A percentile compares a stretch with the other conserved stretches of the same genome.
Conservation (phyloP, 2,113 vertebrate species). For the Triplophysa tibetana region DNA sequence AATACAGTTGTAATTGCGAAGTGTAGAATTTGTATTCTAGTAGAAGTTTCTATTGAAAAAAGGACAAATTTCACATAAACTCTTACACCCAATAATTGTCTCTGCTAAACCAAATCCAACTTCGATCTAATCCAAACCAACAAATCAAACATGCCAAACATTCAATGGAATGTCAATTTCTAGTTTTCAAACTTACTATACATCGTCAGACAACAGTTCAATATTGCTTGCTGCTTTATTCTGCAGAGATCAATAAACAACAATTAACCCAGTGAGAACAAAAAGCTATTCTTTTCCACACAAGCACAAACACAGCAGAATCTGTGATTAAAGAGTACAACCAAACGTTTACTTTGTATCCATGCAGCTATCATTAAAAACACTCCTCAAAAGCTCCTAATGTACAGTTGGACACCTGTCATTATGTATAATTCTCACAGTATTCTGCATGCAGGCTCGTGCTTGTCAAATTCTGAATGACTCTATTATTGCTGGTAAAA, state of each 20-base stretch:
- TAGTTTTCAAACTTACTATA: constrained; percentile 16
- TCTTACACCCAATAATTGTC: background rate
- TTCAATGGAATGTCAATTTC: background rate
- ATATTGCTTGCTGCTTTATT: constrained; percentile 15
- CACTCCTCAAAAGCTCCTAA: background rate
- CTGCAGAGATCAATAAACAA: constrained; percentile 18
- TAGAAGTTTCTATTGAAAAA: background rate
- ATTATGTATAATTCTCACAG: constrained; percentile 46
- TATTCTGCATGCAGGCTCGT: constrained; percentile 33
- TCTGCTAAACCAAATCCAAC: constrained; percentile 15
- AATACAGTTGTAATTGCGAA: too few species aligned
- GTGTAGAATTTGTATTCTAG: background rate
- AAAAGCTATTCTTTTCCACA: constrained; percentile 2
- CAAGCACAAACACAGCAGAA: constrained; percentile 6
- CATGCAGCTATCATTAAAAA: constrained; percentile 24
- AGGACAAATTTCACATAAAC: constrained; percentile 5
- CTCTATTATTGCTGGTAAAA: constrained; percentile 22
- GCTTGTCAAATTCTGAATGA: constrained; percentile 43
- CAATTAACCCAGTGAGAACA: constrained; percentile 8
- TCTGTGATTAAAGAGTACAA: background rate
- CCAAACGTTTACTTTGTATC: constrained; percentile 1
- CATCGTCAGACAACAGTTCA: background rate
- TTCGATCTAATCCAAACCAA: background rate
- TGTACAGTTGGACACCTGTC: constrained; percentile 25
- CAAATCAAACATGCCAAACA: constrained; percentile 12